These are phyloP conservation scores for Cheumatopsyche charites DNA, from an alignment of 1,140 invertebrate species.

Conservation along the genomic window DNA sequence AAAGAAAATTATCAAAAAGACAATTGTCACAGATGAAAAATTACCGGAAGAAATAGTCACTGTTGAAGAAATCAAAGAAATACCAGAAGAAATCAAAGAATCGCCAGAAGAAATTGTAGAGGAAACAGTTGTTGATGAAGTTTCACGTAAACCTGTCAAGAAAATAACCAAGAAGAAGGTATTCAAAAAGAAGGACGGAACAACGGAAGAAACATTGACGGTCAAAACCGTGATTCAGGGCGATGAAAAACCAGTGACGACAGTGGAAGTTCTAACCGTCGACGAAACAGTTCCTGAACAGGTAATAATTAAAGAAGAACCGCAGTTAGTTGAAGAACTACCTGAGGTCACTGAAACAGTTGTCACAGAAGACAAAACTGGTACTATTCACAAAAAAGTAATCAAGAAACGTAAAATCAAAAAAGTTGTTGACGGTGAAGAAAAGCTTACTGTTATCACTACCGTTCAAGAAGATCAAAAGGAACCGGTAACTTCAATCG, in stretches of 20 bases:
- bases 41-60: slow-evolving; percentile 42
- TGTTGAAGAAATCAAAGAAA: slow-evolving; percentile 43
- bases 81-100: slow-evolving; percentile 50
- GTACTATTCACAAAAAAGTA: slow-evolving; percentile 48
- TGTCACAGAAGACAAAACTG: slow-evolving; percentile 43
- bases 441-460: slow-evolving; percentile 53
- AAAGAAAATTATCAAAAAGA: slow-evolving; percentile 50
- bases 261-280: slow-evolving; percentile 46
- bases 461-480: slow-evolving; percentile 49
- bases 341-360: not conserved
- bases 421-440: slow-evolving; percentile 52
- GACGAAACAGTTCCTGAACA: slow-evolving; percentile 47
- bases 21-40: slow-evolving; percentile 41
- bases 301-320: slow-evolving; percentile 17
- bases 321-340: not conserved
- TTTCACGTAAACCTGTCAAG: slow-evolving; percentile 34
- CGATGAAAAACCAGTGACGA: slow-evolving; percentile 51
- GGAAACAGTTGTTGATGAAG: slow-evolving; percentile 51
- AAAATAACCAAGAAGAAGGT: slow-evolving; percentile 49
- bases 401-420: slow-evolving; percentile 53
- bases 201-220: slow-evolving; percentile 34
- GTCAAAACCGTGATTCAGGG: slow-evolving; percentile 51
- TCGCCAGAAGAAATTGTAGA: slow-evolving; percentile 54
- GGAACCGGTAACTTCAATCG: slow-evolving; percentile 41
- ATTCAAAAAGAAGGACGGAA: slow-evolving; percentile 47